Evolutionary conservation across 2,113 vertebrate species (phyloP), one percentile per base, ranked within the genome.

Genomic region (Nyctereutes procyonoides): DNA sequence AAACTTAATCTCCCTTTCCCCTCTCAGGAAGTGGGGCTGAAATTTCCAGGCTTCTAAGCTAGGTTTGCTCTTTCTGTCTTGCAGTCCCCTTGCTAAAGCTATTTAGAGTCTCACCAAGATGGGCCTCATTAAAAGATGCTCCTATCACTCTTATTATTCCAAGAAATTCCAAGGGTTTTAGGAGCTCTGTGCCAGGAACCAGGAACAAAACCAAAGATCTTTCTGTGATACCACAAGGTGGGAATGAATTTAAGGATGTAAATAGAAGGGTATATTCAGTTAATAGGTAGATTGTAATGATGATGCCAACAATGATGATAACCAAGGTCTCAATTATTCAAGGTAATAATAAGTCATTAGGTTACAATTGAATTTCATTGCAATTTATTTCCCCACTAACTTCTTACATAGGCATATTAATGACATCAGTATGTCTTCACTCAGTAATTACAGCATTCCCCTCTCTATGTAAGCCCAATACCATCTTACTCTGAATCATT

Each of bases 351-450:
- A 95, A 92, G 35, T 84, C 63, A 93, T 86, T 93, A 82, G 55
- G 88, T 87, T 83, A 48, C 26, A 56, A 56, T 95, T 96, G 32
- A 0, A 38, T 95, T 97, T 91, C 77, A 79, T 48, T 4, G 10
- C 48, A 97, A 86, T 77, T 91, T 93, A 93, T 94, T 94, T 94
- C 90, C 71, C 88, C 76, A 90, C 81, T 81, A 96, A 88, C 35
- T 74, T 96, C 71, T 92, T 92, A 81, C 93, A 51, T 60, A 62
- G 65, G 62, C 79, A 96, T 97, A 90, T 97, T 81, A 96, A 93
- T 96, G 76, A 84, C 77, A 95, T 94, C 43, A 91, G 53, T 79
- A 43, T 90, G 24, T 90, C 58, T 97, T 90, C 24, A 86, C 58
- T 97, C 35, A 67, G 51, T 91, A 97, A 95, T 97, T 97, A 91